A percentile compares a stretch with the other conserved stretches of the same genome.
Evolutionary conservation across 2,113 vertebrate genomes (phyloP).

Genomic region (Actenoides hombroni): DNA sequence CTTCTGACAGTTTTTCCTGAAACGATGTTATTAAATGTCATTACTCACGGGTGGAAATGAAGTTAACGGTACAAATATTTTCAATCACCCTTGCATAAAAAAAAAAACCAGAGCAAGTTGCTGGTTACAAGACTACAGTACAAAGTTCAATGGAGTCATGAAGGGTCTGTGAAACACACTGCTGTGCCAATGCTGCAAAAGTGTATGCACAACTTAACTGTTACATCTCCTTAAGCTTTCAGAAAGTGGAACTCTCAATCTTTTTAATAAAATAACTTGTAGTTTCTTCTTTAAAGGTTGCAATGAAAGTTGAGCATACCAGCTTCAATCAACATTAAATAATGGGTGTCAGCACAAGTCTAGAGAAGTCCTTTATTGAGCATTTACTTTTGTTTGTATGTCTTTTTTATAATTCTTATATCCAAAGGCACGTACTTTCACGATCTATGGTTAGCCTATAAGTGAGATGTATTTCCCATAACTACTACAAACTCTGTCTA

Average conservation of each 20-base stretch:
- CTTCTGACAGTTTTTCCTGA: constrained; percentile 86
- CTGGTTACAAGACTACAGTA: background rate
- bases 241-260: background rate
- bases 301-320: background rate
- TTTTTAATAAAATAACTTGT: background rate
- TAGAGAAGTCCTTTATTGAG: background rate
- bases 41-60: constrained; percentile 28
- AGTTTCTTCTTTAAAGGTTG: background rate
- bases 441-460: background rate
- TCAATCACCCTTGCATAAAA: background rate
- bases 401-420: background rate
- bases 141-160: background rate
- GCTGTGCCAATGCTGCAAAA: background rate
- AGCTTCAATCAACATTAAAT: background rate
- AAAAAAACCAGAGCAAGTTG: background rate
- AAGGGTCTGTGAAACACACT: background rate
- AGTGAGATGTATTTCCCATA: background rate
- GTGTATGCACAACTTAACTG: background rate
- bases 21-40: constrained; percentile 24
- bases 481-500: background rate
- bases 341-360: background rate
- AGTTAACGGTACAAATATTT: constrained; percentile 3
- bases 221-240: background rate
- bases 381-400: background rate
- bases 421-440: background rate